These are phyloP conservation scores for Candoia aspera DNA, from an alignment of 2,113 vertebrate genomes.

Conservation along the genomic window DNA sequence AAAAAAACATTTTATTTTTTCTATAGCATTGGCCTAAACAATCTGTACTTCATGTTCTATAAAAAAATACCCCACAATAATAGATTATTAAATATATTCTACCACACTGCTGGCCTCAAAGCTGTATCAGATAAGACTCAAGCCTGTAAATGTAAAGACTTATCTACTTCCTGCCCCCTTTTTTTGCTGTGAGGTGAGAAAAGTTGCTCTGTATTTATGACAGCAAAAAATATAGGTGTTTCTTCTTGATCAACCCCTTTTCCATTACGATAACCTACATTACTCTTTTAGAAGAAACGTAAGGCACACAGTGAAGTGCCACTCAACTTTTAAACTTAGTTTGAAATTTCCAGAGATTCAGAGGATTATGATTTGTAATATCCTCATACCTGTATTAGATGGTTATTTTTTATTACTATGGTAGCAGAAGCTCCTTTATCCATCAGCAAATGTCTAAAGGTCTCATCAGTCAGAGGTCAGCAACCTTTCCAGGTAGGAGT, in stretches of 20 bases:
- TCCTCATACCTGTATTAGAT: not conserved
- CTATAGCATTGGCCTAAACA: slow-evolving; percentile 24
- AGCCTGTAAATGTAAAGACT: slow-evolving; percentile 39
- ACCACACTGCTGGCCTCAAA: slow-evolving; percentile 10
- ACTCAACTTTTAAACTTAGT: not conserved
- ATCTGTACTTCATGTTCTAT: slow-evolving; percentile 10
- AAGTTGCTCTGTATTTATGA: accelerated
- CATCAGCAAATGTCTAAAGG: not conserved
- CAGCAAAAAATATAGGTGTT: not conserved
- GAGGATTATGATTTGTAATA: slow-evolving; percentile 14
- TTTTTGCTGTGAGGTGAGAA: slow-evolving; percentile 20
- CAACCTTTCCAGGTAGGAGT: not conserved
- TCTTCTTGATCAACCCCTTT: not conserved
- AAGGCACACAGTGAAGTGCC: not conserved
- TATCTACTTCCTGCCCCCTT: slow-evolving; percentile 23
- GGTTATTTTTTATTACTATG: not conserved
- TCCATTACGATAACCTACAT: not conserved
- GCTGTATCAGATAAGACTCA: slow-evolving; percentile 31
- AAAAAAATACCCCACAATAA: slow-evolving; percentile 6
- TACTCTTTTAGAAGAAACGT: not conserved
- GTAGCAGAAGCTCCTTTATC: not conserved
- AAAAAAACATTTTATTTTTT: not conserved
- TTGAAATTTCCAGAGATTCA: not conserved
- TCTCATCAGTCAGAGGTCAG: too few species aligned
- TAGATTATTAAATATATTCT: slow-evolving; percentile 5